Conservation (phyloP, 2,113 vertebrate genomes). For the Indicator maculatus region DNA sequence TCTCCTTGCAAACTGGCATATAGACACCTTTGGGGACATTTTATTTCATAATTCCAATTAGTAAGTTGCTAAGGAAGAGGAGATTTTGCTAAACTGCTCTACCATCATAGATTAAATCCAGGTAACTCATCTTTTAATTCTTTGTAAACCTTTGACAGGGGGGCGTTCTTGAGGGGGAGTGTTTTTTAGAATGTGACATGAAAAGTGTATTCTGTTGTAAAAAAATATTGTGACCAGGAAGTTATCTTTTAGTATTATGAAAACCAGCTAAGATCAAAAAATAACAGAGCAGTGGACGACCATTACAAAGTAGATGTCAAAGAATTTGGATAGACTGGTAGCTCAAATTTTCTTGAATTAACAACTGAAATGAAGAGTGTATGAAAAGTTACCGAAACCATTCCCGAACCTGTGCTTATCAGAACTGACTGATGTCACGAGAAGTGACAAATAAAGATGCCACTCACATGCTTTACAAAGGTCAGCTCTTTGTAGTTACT, state of each 20-base stretch:
- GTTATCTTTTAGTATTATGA: background rate
- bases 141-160: background rate
- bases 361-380: background rate
- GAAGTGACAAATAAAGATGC: background rate
- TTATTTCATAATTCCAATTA: background rate
- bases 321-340: background rate
- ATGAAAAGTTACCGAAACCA: background rate
- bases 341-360: background rate
- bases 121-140: background rate
- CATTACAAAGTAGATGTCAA: background rate
- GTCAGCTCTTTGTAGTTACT: background rate
- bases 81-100: background rate
- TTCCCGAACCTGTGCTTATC: background rate
- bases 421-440: background rate
- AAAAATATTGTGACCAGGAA: background rate
- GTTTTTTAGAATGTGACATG: background rate
- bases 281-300: background rate
- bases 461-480: background rate
- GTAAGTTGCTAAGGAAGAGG: background rate
- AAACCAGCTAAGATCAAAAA: background rate
- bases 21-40: background rate
- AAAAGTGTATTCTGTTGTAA: background rate
- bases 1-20: background rate
- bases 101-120: background rate
- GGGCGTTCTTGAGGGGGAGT: background rate